Evolutionary conservation across 2,113 vertebrate species (phyloP).

Genomic region (Etheostoma cragini): DNA sequence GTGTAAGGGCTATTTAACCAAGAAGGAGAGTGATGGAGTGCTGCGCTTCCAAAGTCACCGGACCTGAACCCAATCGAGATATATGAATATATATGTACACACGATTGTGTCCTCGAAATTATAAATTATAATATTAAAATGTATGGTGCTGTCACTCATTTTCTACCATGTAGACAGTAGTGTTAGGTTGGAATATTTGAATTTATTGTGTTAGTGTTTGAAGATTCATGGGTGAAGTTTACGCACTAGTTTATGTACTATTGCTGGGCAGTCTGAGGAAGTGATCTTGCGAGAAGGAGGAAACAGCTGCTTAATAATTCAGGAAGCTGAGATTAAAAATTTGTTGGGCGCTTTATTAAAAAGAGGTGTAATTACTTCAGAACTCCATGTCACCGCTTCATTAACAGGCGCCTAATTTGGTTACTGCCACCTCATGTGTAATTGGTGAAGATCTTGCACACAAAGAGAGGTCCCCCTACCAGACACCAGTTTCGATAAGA

Average conservation of each 20-base stretch:
- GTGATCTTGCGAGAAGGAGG: constrained; percentile 38
- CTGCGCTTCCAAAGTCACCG: too few species aligned
- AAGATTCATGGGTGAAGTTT: not conserved
- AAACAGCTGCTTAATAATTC: constrained; percentile 86
- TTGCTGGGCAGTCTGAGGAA: constrained; percentile 45
- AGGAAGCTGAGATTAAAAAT: constrained; percentile 85
- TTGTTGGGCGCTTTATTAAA: constrained; percentile 82
- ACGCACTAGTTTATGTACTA: not conserved
- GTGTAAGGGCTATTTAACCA: too few species aligned
- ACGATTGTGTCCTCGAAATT: not conserved
- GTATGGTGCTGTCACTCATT: not conserved
- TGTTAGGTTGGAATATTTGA: not conserved
- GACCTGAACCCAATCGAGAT: too few species aligned
- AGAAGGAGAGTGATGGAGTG: too few species aligned
- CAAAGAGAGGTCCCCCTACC: constrained; percentile 23
- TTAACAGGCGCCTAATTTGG: constrained; percentile 78
- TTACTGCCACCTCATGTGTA: constrained; percentile 79
- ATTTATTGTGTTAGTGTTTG: not conserved
- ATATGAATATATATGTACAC: too few species aligned
- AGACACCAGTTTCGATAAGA: constrained; percentile 35
- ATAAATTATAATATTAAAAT: not conserved
- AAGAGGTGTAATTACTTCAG: constrained; percentile 84
- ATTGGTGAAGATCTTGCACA: constrained; percentile 72
- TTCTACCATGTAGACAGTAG: not conserved
- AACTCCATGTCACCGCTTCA: constrained; percentile 78